These are phyloP conservation scores for Apoda limacodes DNA, from an alignment of 2,888 invertebrate genomes.

Conservation along the genomic window DNA sequence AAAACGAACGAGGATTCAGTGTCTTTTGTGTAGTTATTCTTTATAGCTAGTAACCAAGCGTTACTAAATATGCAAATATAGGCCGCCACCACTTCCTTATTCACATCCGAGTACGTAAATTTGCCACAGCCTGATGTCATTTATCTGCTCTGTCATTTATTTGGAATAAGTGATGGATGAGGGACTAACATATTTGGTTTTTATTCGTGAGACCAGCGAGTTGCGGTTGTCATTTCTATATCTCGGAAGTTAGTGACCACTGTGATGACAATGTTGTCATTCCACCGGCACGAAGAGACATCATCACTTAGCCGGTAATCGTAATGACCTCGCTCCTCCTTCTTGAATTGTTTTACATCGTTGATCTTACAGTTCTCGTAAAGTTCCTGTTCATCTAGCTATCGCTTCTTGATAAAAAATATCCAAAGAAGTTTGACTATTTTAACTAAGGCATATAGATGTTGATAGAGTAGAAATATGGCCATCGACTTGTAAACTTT, in stretches of 20 bases:
- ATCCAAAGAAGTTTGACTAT: constrained; percentile 12
- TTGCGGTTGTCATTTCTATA: too few relatives aligned
- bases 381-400: constrained; percentile 10
- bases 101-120: too few relatives aligned
- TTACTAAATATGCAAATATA: too few relatives aligned
- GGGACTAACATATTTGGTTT: too few relatives aligned
- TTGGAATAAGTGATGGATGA: too few relatives aligned
- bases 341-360: constrained; percentile 14
- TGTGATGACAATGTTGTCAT: constrained; percentile 13
- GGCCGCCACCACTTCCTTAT: too few relatives aligned
- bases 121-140: too few relatives aligned
- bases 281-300: constrained; percentile 12
- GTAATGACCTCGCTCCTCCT: constrained; percentile 10
- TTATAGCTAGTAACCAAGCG: too few relatives aligned
- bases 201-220: too few relatives aligned
- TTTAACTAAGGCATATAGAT: constrained; percentile 12
- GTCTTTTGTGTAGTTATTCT: too few relatives aligned
- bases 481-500: constrained; percentile 12
- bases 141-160: too few relatives aligned
- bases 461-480: constrained; percentile 13
- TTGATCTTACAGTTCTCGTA: constrained; percentile 15
- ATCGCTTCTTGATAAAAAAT: constrained; percentile 11
- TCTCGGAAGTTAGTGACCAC: constrained; percentile 12
- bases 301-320: constrained; percentile 13
- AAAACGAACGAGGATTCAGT: too few relatives aligned